Base-by-base conservation (phyloP, 1,140 invertebrate genomes). In the Eriocheir sinensis region DNA sequence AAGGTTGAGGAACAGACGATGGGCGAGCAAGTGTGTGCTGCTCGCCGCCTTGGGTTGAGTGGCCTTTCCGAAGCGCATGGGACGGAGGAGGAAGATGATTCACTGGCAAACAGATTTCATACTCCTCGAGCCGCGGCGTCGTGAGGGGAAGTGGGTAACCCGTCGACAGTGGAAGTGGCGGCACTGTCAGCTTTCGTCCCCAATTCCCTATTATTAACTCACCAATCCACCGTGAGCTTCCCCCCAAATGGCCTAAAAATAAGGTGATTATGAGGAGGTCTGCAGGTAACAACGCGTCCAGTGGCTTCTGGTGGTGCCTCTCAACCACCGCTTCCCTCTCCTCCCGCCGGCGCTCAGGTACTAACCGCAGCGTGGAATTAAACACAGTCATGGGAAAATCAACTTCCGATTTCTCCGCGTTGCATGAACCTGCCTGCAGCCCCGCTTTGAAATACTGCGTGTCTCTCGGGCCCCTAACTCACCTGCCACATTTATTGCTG, bases 191-290 rank as follows among this genome's bases (percentile, higher is more conserved):
- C 88, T 44, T 41, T 89, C 36, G 88, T 89, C 40, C 34, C 48
- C 36, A 40, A 38, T 48, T 89, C 88, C 41, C 88, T 89, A 89
- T 93, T 83, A 93, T 93, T 93, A 53, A 44, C 91, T 32, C 9
- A 85, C 36, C 83, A 93, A 93, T 93, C 81, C 81, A 15, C 80
- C 9, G 32, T 15, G 85, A 48, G 83, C 86, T 93, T 83, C 89
- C 36, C 27, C 27, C n/a, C 80, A 81, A 83, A 41, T 44, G 21
- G 91, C 38, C 80, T 72, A 81, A 80, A 81, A 92, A 91, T 72
- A 91, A 92, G 91, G 79, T 38, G 72, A n/a, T 92, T 92, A 92
- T 81, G 27, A 89, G 3, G 15, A 44, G 34, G 36, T 6, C 4
- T 41, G 60, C 60, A 27, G 60, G 60, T 72, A n/a, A 72, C 60